Evolutionary conservation across 2,113 vertebrate species (phyloP).

Genomic region (Anthoscopus minutus): DNA sequence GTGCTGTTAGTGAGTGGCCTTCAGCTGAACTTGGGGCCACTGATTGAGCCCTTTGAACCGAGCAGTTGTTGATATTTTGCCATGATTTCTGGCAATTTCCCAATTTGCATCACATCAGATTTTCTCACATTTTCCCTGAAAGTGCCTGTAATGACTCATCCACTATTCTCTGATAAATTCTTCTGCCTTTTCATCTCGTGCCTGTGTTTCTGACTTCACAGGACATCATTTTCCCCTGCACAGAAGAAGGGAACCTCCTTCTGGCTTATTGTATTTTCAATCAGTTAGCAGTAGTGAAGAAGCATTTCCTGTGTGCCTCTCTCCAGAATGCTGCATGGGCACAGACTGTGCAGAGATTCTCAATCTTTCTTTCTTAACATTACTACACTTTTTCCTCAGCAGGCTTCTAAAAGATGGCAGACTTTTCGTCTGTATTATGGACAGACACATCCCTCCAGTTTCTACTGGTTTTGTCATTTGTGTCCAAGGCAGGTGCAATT

Average conservation of each 20-base stretch:
- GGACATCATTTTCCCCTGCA: background rate
- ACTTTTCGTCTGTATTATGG: background rate
- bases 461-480: background rate
- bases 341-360: background rate
- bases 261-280: background rate
- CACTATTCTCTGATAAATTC: background rate
- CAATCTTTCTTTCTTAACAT: background rate
- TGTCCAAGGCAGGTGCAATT: background rate
- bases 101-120: background rate
- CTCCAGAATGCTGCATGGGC: background rate
- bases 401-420: background rate
- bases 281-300: background rate
- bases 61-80: background rate
- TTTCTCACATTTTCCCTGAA: background rate
- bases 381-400: background rate
- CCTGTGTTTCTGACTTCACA: background rate
- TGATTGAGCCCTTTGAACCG: background rate
- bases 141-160: background rate
- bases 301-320: background rate
- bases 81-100: background rate
- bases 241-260: background rate
- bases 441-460: background rate
- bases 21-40: background rate
- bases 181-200: background rate
- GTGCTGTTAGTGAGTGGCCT: background rate